Percentiles rank a stretch among this genome's conserved stretches.
phyloP scores from a whole-genome alignment of 1,140 invertebrate species.

The Bombus consobrinus region DNA sequence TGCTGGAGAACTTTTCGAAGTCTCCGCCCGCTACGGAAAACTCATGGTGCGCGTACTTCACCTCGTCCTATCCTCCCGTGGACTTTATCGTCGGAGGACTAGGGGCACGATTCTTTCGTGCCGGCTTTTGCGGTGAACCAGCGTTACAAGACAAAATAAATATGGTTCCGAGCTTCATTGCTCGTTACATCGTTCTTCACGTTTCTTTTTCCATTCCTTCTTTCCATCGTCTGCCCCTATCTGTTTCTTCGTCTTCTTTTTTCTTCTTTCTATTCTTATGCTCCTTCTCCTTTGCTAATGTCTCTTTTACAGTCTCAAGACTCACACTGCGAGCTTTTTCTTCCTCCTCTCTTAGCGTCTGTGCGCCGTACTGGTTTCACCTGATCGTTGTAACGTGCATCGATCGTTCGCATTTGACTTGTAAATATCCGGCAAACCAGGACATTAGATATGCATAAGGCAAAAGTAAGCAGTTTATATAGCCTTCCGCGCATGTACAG shows the following conservation, averaged over 20 bases:
- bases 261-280: background rate
- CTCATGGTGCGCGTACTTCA: conserved; percentile 30
- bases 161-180: conserved; percentile 35
- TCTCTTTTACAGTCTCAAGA: background rate
- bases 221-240: background rate
- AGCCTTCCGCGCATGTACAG: background rate
- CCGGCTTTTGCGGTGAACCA: conserved; percentile 35
- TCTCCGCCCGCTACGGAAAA: conserved; percentile 28
- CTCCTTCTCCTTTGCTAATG: background rate
- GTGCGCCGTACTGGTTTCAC: background rate
- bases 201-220: background rate
- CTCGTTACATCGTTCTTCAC: conserved; percentile 11
- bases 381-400: conserved; percentile 44
- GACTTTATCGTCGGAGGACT: conserved; percentile 45
- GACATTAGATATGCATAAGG: conserved; percentile 53
- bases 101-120: conserved; percentile 51
- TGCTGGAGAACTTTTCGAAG: conserved; percentile 49
- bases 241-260: background rate
- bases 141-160: conserved; percentile 43
- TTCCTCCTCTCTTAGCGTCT: background rate
- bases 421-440: conserved; percentile 64
- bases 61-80: background rate
- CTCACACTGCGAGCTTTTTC: background rate
- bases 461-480: conserved; percentile 62
- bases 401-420: conserved; percentile 68